Conservation (phyloP, 1,140 invertebrate species). For the Venustaconcha ellipsiformis region DNA sequence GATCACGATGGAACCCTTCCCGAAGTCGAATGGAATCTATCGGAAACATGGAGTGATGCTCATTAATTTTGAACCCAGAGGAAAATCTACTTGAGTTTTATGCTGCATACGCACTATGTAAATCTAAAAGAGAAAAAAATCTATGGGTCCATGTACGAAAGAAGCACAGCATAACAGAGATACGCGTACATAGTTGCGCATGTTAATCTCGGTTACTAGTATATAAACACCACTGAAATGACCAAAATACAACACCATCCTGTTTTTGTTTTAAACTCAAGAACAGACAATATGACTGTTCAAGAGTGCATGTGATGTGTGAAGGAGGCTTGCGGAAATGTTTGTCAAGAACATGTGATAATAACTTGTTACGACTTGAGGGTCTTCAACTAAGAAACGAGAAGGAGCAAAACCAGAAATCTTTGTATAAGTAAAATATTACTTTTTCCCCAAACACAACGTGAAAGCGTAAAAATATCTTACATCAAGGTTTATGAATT, state of each 20-base stretch:
- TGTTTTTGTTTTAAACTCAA: conserved; percentile 23
- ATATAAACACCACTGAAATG: neutral
- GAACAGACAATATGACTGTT: conserved; percentile 35
- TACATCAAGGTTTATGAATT: too few species aligned
- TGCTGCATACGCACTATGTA: neutral
- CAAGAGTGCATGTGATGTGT: conserved; percentile 34
- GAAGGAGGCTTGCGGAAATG: conserved; percentile 27
- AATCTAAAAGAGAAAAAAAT: neutral
- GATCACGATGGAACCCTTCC: neutral
- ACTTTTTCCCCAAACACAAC: too few species aligned
- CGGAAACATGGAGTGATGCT: neutral
- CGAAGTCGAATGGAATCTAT: neutral
- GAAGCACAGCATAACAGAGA: neutral
- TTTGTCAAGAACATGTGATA: conserved; percentile 31
- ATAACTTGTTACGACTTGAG: too few species aligned
- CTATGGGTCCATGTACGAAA: conserved; percentile 26
- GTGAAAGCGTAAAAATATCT: too few species aligned
- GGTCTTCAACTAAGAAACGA: too few species aligned
- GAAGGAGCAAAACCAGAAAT: too few species aligned
- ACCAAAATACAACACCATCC: conserved; percentile 43
- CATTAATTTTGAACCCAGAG: neutral
- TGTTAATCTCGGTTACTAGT: conserved; percentile 31
- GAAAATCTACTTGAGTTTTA: conserved; percentile 21
- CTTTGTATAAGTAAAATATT: too few species aligned
- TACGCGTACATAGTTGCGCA: conserved; percentile 17